A percentile compares a stretch with the other conserved stretches of the same genome.
Evolutionary conservation across 2,113 vertebrate genomes (phyloP).

Genomic region (Pelobates fuscus): DNA sequence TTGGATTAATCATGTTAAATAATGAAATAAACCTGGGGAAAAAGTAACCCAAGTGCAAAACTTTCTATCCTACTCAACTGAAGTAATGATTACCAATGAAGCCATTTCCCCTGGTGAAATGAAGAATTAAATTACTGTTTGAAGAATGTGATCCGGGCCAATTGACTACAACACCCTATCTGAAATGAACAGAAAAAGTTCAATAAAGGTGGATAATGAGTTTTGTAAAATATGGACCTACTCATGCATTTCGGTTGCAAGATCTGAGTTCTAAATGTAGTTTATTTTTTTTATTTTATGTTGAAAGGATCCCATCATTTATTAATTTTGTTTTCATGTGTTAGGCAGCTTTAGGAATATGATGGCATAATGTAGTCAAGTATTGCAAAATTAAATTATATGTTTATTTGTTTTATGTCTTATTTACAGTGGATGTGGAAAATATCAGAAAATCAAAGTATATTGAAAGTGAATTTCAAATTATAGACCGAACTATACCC

Average conservation of each 20-base stretch:
- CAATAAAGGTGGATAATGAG: background rate
- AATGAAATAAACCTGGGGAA: background rate
- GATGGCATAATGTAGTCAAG: no score
- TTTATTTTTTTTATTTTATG: no score
- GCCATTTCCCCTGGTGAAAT: background rate
- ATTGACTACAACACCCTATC: background rate
- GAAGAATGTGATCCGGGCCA: slow-evolving; percentile 1
- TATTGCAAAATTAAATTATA: no score
- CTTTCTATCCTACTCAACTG: background rate
- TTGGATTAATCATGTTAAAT: background rate
- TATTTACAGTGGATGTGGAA: no score
- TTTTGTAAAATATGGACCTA: background rate
- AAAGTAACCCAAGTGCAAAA: background rate
- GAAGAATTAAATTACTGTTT: background rate
- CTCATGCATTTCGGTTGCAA: background rate
- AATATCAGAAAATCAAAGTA: no score
- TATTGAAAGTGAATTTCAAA: no score
- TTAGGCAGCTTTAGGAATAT: no score
- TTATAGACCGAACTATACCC: no score
- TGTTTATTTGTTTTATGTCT: no score
- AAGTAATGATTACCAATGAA: background rate
- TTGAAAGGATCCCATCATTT: no score
- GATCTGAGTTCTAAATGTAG: no score
- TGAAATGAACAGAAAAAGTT: background rate
- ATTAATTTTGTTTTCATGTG: no score